Percentiles rank a stretch among this genome's conserved stretches.
Conservation (phyloP, 2,888 invertebrate species). For the Drosophila recens region DNA sequence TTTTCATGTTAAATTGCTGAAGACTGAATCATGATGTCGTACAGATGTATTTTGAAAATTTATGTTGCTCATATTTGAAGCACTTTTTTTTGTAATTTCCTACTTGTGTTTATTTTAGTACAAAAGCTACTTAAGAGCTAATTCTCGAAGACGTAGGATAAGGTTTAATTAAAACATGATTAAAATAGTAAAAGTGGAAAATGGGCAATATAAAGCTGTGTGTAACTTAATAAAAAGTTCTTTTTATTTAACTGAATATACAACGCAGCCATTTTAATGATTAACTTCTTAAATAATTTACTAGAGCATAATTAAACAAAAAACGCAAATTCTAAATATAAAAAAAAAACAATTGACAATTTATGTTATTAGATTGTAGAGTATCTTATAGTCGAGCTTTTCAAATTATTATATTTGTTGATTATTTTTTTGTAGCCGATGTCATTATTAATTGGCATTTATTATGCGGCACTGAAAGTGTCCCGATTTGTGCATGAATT, state of each 20-base stretch:
- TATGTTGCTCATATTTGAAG: background rate
- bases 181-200: background rate
- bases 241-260: too few relatives aligned
- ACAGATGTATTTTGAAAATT: background rate
- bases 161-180: background rate
- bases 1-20: background rate
- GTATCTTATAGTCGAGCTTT: background rate
- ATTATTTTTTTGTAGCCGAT: constrained; percentile 39
- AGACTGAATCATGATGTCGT: too few relatives aligned
- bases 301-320: background rate
- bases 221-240: background rate
- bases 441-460: constrained; percentile 73
- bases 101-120: background rate
- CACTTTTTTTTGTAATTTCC: background rate
- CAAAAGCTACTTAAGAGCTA: background rate
- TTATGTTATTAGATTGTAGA: background rate
- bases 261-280: too few relatives aligned
- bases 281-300: too few relatives aligned
- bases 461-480: constrained; percentile 45
- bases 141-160: background rate
- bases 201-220: background rate
- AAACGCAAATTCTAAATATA: too few relatives aligned
- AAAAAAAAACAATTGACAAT: background rate
- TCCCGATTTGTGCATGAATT: constrained; percentile 48
- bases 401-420: background rate